Base-by-base conservation (phyloP, 2,797 vertebrate species). In the Galagoides demidoff region DNA sequence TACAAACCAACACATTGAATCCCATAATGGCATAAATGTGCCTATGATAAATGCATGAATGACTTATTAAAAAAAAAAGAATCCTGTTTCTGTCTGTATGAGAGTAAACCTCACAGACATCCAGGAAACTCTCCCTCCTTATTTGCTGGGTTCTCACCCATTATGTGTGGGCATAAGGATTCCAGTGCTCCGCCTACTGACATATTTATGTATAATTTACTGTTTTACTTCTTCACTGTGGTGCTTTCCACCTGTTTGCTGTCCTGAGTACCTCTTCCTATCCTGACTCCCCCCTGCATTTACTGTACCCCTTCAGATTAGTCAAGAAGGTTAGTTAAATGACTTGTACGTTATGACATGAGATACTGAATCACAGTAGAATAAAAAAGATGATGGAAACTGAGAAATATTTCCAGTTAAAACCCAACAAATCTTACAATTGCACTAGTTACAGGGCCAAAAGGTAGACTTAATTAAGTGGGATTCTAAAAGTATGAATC, bases 351-450 rank as follows among this genome's bases (percentile, higher is more conserved):
- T 70, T 64, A 70, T 61, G 25, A 1, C 16, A 27, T 89, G 4
- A n/a, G 55, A 89, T 37, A 64, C 0, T 43, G 37, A 57, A 45
- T 85, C 27, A 29, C 5, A 59, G 3, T 45, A 12, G 45, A 19
- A 79, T 39, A 20, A 57, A 89, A 61, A 77, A 2, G 10, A 71
- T 52, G 31, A 27, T 55, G 74, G 87, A 57, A 64, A 34, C 2
- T 64, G 20, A 81, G 17, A 71, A 94, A 57, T 89, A 52, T 20
- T 89, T 76, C 70, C 10, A 59, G 16, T 68, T 85, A 92, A 97
- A 87, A 89, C 5, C 20, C 20, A 88, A 64, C 13, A 92, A 85
- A 61, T 70, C 45, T 55, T 83, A 74, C 11, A 66, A n/a, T 85
- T 22, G 31, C 11, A 74, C 20, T 93, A 45, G 17, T 52, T 59